A percentile compares a stretch with the other conserved stretches of the same genome.
Evolutionary conservation across 2,888 invertebrate species (phyloP).

Genomic region (Eristalis intricaria): DNA sequence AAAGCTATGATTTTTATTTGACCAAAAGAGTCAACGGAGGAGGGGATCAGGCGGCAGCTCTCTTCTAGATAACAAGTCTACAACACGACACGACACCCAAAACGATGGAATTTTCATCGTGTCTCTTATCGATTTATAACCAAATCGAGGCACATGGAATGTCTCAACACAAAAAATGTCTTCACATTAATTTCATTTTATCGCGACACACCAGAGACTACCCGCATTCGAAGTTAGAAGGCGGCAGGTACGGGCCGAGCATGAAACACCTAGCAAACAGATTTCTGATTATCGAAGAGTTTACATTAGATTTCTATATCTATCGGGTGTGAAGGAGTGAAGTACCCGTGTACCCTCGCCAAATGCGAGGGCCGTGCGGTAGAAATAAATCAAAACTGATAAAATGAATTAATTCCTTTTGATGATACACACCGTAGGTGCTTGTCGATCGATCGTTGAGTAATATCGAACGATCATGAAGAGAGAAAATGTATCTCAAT

Average conservation of each 20-base stretch:
- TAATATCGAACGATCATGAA: conserved; percentile 8
- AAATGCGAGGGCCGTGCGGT: neutral
- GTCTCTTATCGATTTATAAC: conserved; percentile 41
- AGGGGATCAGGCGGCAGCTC: neutral
- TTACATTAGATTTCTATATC: conserved; percentile 22
- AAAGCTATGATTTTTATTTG: conserved; percentile 22
- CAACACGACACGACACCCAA: conserved; percentile 16
- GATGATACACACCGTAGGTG: conserved; percentile 36
- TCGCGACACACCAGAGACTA: neutral
- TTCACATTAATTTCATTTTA: conserved; percentile 4
- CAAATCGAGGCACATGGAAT: conserved; percentile 4
- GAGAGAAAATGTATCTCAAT: conserved; percentile 30
- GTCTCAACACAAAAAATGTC: conserved; percentile 5
- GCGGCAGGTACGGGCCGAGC: neutral
- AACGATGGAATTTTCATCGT: neutral
- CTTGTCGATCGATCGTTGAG: conserved; percentile 16
- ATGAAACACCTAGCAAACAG: neutral
- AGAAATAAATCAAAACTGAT: conserved; percentile 13
- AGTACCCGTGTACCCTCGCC: neutral
- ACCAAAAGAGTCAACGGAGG: neutral
- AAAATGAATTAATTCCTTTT: conserved; percentile 28
- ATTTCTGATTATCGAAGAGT: conserved; percentile 19
- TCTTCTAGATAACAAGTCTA: neutral
- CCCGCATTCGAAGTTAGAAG: conserved; percentile 14
- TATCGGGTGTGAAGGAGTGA: neutral